Percentiles rank a stretch among this genome's conserved stretches.
Evolutionary conservation across 2,888 invertebrate genomes (phyloP).

Genomic region (Heliconius ethilla): DNA sequence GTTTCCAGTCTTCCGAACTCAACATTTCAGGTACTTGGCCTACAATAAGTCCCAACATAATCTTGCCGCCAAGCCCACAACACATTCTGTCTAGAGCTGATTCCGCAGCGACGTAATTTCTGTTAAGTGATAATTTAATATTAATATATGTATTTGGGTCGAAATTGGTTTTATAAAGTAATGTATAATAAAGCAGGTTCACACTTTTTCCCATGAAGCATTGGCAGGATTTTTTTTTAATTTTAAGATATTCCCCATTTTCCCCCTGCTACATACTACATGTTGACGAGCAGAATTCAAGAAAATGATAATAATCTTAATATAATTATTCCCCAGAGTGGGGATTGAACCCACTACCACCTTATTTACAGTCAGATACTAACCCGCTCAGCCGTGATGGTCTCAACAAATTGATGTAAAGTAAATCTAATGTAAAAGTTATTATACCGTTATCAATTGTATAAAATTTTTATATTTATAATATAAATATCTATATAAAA

Average conservation of each 20-base stretch:
- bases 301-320: not conserved
- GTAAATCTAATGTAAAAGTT: not conserved
- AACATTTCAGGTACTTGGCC: conserved; percentile 94
- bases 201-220: not conserved
- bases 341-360: not conserved
- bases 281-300: not conserved
- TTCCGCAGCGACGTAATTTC: conserved; percentile 97
- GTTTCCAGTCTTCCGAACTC: conserved; percentile 90
- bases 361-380: not conserved
- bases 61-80: conserved; percentile 96
- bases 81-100: conserved; percentile 97
- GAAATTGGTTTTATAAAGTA: no score
- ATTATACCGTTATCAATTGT: not conserved
- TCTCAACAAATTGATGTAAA: not conserved
- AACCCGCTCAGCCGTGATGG: not conserved
- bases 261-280: no score
- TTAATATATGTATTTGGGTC: not conserved
- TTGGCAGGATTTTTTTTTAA: not conserved
- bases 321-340: not conserved
- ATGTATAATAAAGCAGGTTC: no score
- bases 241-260: no score
- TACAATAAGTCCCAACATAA: conserved; percentile 94
- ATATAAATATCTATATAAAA: not conserved
- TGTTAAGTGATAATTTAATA: conserved; percentile 62
- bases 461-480: not conserved